Conservation (phyloP, 2,113 vertebrate species). For the Canis aureus region DNA sequence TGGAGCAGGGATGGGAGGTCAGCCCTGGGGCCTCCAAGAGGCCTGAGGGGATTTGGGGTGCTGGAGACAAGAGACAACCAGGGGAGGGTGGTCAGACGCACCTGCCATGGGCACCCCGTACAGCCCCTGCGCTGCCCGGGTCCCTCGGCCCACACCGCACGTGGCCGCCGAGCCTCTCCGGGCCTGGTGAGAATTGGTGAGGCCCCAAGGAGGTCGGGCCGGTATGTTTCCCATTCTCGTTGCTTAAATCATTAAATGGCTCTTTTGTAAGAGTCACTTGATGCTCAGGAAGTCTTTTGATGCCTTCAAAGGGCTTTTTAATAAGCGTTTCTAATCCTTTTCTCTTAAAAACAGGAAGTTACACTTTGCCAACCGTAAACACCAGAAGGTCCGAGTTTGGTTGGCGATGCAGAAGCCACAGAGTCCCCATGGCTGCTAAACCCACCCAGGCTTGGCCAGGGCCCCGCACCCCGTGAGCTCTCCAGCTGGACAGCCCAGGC, state of each 20-base stretch:
- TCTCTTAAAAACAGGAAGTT: conserved; percentile 84
- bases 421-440: not conserved
- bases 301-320: conserved; percentile 81
- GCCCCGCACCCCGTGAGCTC: not conserved
- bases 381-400: conserved; percentile 70
- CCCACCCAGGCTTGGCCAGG: not conserved
- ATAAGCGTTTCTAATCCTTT: conserved; percentile 83
- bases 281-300: conserved; percentile 82
- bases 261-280: conserved; percentile 79
- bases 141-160: fast-evolving
- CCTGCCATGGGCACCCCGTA: fast-evolving
- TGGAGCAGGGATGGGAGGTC: fast-evolving
- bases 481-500: not conserved
- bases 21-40: not conserved
- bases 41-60: not conserved
- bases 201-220: not conserved
- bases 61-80: not conserved
- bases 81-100: not conserved
- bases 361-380: conserved; percentile 55
- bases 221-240: conserved; percentile 47
- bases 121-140: not conserved
- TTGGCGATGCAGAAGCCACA: not conserved
- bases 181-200: not conserved
- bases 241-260: conserved; percentile 67
- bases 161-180: not conserved